These are phyloP conservation scores for Euspilapteryx auroguttella DNA, from an alignment of 2,888 invertebrate species.

Conservation along the genomic window DNA sequence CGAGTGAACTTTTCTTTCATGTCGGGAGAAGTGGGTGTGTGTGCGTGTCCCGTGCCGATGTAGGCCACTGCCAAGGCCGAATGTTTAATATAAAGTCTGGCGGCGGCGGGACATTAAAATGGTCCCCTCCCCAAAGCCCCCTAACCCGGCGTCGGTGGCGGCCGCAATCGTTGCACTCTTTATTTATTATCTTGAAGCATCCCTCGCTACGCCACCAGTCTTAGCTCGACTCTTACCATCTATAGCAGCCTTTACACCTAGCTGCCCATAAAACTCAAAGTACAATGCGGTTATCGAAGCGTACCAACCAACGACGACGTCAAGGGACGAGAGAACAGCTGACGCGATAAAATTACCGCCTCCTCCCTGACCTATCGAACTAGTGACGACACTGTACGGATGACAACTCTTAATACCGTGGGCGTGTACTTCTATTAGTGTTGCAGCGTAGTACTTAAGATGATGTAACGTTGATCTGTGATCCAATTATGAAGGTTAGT, in stretches of 20 bases:
- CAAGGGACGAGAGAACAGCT: constrained; percentile 18
- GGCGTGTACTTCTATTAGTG: constrained; percentile 1
- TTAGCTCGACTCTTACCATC: constrained; percentile 2
- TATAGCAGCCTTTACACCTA: background rate
- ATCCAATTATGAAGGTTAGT: too few relatives aligned
- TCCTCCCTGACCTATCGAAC: constrained; percentile 27
- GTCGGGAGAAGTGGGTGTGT: constrained; percentile 43
- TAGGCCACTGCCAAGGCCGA: constrained; percentile 61
- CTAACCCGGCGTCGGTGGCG: constrained; percentile 34
- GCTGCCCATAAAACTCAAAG: background rate
- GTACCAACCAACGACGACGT: constrained; percentile 10
- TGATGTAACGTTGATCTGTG: too few relatives aligned
- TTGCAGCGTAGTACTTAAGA: too few relatives aligned
- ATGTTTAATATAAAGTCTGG: constrained; percentile 63
- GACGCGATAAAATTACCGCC: constrained; percentile 24
- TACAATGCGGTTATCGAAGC: constrained; percentile 5
- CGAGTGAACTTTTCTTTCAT: constrained; percentile 55
- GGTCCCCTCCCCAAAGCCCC: constrained; percentile 52
- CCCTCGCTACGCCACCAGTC: constrained; percentile 3
- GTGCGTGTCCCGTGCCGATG: constrained; percentile 56
- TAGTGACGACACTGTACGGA: constrained; percentile 21
- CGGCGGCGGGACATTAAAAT: constrained; percentile 60
- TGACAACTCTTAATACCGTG: constrained; percentile 12
- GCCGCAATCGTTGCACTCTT: constrained; percentile 60
- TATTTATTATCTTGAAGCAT: constrained; percentile 54